Conservation (phyloP, 2,888 invertebrate species). For the Caenorhabditis angaria region DNA sequence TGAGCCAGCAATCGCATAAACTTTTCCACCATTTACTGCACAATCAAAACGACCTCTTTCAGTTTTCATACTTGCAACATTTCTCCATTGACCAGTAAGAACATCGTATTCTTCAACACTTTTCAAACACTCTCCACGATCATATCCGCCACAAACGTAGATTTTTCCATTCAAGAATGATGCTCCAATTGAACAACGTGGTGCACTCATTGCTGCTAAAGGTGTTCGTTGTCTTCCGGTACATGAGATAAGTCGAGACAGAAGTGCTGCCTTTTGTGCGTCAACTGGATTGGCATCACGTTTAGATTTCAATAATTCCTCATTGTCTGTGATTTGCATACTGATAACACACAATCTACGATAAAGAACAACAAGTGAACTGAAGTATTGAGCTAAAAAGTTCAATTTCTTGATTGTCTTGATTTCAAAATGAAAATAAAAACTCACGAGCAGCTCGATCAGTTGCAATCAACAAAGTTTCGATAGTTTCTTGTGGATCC, state of each 20-base stretch:
- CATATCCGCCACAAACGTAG: conserved; percentile 85
- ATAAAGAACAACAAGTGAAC: conserved; percentile 79
- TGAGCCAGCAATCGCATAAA: conserved; percentile 80
- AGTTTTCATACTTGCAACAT: conserved; percentile 80
- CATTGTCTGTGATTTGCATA: conserved; percentile 68
- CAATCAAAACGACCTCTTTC: conserved; percentile 84
- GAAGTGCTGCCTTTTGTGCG: conserved; percentile 40
- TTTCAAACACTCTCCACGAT: conserved; percentile 84
- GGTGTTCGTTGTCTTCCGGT: conserved; percentile 68
- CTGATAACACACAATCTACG: conserved; percentile 78
- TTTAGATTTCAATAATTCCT: conserved; percentile 52
- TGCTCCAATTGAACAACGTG: conserved; percentile 83
- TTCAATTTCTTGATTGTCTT: not conserved
- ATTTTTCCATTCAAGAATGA: conserved; percentile 80
- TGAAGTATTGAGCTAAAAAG: conserved; percentile 74
- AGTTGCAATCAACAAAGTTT: conserved; percentile 65
- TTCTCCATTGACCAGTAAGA: conserved; percentile 79
- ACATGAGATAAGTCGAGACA: conserved; percentile 54
- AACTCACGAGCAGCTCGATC: conserved; percentile 64
- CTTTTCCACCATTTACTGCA: conserved; percentile 78
- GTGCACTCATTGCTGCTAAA: conserved; percentile 78
- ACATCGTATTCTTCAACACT: conserved; percentile 80
- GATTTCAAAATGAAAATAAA: no score
- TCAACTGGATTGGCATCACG: conserved; percentile 34
- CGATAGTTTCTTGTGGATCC: conserved; percentile 65